Evolutionary conservation across 1,140 invertebrate species (phyloP).

Genomic region (Paralvinella palmiformis): DNA sequence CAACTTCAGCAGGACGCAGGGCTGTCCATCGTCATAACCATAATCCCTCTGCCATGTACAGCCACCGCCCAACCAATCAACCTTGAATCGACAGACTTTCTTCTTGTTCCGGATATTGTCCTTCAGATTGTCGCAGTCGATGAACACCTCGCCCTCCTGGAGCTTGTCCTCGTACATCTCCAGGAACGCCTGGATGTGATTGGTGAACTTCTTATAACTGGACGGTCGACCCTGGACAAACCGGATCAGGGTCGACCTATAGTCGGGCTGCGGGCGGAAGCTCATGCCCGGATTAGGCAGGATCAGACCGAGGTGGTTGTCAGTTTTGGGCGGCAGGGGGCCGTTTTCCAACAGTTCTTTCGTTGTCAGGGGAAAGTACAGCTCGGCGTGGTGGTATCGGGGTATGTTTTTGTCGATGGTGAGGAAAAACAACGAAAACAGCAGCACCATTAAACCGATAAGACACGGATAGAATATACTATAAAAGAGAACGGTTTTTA

Average conservation of each 20-base stretch:
- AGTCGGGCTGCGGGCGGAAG: conserved; percentile 89
- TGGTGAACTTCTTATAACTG: conserved; percentile 32
- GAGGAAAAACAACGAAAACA: too few relatives aligned
- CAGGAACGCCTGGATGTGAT: conserved; percentile 37
- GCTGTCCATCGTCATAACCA: conserved; percentile 41
- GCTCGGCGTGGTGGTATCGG: too few relatives aligned
- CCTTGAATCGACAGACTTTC: background rate
- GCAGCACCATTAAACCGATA: too few relatives aligned
- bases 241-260: conserved; percentile 90
- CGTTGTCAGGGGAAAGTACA: too few relatives aligned
- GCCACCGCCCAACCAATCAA: background rate
- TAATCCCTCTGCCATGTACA: conserved; percentile 32
- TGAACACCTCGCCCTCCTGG: conserved; percentile 31
- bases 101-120: background rate
- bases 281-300: conserved; percentile 69
- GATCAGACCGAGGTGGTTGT: too few relatives aligned
- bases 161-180: conserved; percentile 42
- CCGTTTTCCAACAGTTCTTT: too few relatives aligned
- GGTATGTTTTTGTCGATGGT: too few relatives aligned
- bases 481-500: too few relatives aligned
- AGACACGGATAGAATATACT: too few relatives aligned
- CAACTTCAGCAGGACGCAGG: conserved; percentile 43
- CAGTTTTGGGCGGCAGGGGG: too few relatives aligned
- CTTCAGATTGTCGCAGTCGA: conserved; percentile 24
- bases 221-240: conserved; percentile 55